A percentile compares a stretch with the other conserved stretches of the same genome.
These are phyloP conservation scores for Magallana gigas DNA, from an alignment of 1,140 invertebrate species.

Conservation along the genomic window DNA sequence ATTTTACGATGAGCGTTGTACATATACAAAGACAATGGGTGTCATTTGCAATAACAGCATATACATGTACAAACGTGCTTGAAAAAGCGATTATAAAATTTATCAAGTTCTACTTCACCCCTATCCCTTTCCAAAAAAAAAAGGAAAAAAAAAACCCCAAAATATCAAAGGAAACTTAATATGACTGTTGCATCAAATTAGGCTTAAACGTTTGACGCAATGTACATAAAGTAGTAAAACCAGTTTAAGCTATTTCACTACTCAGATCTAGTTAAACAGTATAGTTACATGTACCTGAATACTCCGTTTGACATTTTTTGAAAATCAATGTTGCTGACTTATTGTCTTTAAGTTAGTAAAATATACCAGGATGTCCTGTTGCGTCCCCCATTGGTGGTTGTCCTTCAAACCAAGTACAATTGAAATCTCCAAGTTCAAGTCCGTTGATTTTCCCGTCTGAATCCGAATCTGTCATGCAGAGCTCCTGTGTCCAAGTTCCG, in stretches of 20 bases:
- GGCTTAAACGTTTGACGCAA: too few species aligned
- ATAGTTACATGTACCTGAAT: neutral
- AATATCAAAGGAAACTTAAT: too few species aligned
- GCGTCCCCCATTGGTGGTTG: neutral
- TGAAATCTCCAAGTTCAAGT: slow-evolving; percentile 59
- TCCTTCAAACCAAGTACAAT: slow-evolving; percentile 54
- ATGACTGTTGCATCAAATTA: too few species aligned
- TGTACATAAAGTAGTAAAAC: neutral
- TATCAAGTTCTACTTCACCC: too few species aligned
- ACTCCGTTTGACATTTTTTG: neutral
- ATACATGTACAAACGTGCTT: too few species aligned
- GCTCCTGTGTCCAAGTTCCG: slow-evolving; percentile 44
- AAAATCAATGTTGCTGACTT: too few species aligned
- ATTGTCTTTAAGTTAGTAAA: neutral
- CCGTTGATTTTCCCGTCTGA: slow-evolving; percentile 60
- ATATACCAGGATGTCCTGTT: slow-evolving; percentile 34
- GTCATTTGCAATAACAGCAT: too few species aligned
- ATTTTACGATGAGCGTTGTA: too few species aligned
- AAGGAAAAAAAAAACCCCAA: too few species aligned
- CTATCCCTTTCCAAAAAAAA: too few species aligned
- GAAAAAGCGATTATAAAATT: too few species aligned
- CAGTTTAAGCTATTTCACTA: neutral
- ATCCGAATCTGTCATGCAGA: slow-evolving; percentile 58
- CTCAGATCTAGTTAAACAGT: neutral
- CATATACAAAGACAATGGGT: too few species aligned